phyloP scores from a whole-genome alignment of 53 echinoderm and acorn worm species.

The Apostichopus leukothele region DNA sequence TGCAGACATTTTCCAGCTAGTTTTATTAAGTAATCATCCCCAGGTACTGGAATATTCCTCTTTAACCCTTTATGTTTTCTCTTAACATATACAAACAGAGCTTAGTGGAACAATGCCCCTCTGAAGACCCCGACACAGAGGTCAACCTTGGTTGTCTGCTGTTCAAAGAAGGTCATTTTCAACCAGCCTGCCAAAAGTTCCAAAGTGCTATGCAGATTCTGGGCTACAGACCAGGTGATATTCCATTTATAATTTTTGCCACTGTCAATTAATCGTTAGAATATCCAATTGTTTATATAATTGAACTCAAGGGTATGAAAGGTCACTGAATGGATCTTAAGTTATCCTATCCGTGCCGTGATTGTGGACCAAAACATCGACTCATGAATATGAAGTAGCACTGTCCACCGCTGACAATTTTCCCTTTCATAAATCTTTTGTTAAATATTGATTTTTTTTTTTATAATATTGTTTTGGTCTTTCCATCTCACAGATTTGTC shows the following conservation, averaged over 20 bases:
- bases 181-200: conserved; percentile 91
- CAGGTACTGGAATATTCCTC: no score
- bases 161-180: conserved; percentile 89
- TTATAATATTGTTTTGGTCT: no score
- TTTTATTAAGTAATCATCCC: no score
- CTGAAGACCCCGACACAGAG: conserved; percentile 92
- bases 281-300: neutral
- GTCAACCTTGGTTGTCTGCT: conserved; percentile 96
- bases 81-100: conserved; percentile 47
- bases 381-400: no score
- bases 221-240: conserved; percentile 86
- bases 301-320: neutral
- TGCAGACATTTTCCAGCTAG: no score
- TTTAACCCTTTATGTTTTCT: no score
- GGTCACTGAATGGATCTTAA: neutral
- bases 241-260: neutral
- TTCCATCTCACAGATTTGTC: conserved; percentile 71
- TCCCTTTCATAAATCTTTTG: no score
- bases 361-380: no score
- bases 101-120: conserved; percentile 91
- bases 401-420: no score
- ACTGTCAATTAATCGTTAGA: no score
- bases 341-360: no score
- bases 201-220: conserved; percentile 90
- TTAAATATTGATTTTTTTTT: no score